Conservation (phyloP, 1,140 invertebrate species). For the Conus ventricosus region DNA sequence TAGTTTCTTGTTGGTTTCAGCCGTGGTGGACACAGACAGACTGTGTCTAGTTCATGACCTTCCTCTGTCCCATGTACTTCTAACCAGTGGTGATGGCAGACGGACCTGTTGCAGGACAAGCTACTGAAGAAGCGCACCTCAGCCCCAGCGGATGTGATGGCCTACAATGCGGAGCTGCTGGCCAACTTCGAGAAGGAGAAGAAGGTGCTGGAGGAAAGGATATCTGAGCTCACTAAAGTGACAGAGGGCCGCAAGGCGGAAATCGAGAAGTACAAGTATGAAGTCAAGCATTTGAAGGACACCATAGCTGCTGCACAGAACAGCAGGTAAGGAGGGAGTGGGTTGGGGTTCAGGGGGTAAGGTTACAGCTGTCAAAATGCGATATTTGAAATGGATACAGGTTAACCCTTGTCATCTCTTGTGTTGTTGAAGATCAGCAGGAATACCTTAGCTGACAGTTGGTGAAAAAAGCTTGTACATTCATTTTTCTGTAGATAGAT, state of each 20-base stretch:
- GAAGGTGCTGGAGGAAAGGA: slow-evolving; percentile 68
- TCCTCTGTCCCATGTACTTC: too few relatives aligned
- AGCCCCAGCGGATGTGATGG: slow-evolving; percentile 72
- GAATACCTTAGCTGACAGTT: too few relatives aligned
- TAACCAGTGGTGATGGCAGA: background rate
- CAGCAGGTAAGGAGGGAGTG: slow-evolving; percentile 41
- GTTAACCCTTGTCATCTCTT: too few relatives aligned
- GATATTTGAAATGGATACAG: too few relatives aligned
- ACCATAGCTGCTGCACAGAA: slow-evolving; percentile 47
- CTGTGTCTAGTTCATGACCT: too few relatives aligned
- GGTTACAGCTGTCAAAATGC: too few relatives aligned
- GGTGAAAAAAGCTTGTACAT: too few relatives aligned
- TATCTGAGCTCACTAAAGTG: slow-evolving; percentile 72
- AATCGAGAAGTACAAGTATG: slow-evolving; percentile 73
- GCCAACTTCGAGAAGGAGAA: slow-evolving; percentile 75
- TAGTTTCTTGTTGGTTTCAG: too few relatives aligned
- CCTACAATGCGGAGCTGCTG: slow-evolving; percentile 74
- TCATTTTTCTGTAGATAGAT: too few relatives aligned
- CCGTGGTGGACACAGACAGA: too few relatives aligned
- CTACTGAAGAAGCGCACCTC: slow-evolving; percentile 66
- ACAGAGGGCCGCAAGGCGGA: slow-evolving; percentile 73
- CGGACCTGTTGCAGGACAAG: slow-evolving; percentile 52
- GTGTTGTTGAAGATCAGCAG: too few relatives aligned
- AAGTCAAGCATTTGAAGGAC: slow-evolving; percentile 67
- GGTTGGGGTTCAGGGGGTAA: too few relatives aligned